Conservation (phyloP, 2,888 invertebrate genomes). For the Agonum fuliginosum region DNA sequence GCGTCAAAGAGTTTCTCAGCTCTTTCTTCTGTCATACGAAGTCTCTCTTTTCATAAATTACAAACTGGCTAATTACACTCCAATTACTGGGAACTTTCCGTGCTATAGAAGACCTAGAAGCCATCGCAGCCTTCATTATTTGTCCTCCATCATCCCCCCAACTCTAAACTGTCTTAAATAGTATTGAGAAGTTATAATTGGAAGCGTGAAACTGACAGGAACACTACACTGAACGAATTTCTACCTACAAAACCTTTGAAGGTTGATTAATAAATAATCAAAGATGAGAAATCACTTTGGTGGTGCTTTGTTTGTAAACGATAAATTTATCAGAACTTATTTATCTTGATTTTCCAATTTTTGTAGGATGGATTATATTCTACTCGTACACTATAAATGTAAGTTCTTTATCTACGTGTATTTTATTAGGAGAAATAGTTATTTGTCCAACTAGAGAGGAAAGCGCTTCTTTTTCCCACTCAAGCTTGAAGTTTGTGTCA, state of each 20-base stretch:
- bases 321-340: no score
- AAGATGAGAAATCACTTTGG: neutral
- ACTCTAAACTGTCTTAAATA: slow-evolving; percentile 2
- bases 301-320: neutral
- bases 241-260: neutral
- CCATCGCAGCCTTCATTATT: slow-evolving; percentile 19
- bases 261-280: slow-evolving; percentile 5
- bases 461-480: no score
- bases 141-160: neutral
- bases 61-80: slow-evolving; percentile 28
- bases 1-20: neutral
- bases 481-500: no score
- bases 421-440: no score
- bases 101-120: neutral
- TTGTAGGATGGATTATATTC: no score
- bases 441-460: no score
- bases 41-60: slow-evolving; percentile 26
- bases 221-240: slow-evolving; percentile 9
- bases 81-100: slow-evolving; percentile 31
- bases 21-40: slow-evolving; percentile 21
- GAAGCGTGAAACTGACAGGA: slow-evolving; percentile 19
- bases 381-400: no score
- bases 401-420: no score
- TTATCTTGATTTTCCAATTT: no score
- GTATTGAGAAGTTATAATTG: slow-evolving; percentile 18